These are phyloP conservation scores for Stenurella melanura DNA, from an alignment of 2,888 invertebrate genomes.

Conservation along the genomic window DNA sequence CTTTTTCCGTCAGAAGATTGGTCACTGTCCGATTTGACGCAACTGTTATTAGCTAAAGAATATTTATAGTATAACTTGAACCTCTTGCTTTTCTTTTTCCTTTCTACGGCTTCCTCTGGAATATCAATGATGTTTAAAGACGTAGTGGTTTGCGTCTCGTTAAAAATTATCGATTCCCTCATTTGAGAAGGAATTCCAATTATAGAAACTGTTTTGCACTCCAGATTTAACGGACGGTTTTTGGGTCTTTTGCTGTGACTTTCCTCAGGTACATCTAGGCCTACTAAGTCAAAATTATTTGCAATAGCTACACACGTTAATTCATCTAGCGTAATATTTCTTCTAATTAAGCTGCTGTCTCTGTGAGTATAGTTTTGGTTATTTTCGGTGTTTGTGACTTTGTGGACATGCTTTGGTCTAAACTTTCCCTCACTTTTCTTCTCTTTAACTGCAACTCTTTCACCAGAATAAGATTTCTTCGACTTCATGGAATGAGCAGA, in stretches of 20 bases:
- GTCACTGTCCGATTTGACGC: constrained; percentile 22
- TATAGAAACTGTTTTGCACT: constrained; percentile 58
- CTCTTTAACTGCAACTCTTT: background rate
- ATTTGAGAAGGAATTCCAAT: constrained; percentile 54
- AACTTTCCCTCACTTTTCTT: background rate
- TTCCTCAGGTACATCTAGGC: constrained; percentile 54
- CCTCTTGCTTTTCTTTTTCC: constrained; percentile 52
- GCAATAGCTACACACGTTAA: background rate
- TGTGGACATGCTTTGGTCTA: background rate
- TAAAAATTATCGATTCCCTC: constrained; percentile 28
- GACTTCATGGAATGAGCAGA: constrained; percentile 5
- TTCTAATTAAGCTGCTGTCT: background rate
- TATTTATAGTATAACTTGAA: constrained; percentile 60
- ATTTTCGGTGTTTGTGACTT: background rate
- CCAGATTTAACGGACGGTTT: constrained; percentile 45
- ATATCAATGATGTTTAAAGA: constrained; percentile 6
- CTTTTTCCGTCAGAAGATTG: constrained; percentile 50
- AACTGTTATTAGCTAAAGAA: constrained; percentile 47
- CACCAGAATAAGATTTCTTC: background rate
- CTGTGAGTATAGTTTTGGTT: background rate
- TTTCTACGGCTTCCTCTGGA: constrained; percentile 51
- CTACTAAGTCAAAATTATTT: constrained; percentile 52
- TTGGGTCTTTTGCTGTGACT: constrained; percentile 4
- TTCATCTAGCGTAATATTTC: background rate
- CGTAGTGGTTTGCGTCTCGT: constrained; percentile 33